Evolutionary conservation across 2,113 vertebrate species (phyloP), one percentile per base, ranked within the genome.

Genomic region (Pollimyrus isidori): DNA sequence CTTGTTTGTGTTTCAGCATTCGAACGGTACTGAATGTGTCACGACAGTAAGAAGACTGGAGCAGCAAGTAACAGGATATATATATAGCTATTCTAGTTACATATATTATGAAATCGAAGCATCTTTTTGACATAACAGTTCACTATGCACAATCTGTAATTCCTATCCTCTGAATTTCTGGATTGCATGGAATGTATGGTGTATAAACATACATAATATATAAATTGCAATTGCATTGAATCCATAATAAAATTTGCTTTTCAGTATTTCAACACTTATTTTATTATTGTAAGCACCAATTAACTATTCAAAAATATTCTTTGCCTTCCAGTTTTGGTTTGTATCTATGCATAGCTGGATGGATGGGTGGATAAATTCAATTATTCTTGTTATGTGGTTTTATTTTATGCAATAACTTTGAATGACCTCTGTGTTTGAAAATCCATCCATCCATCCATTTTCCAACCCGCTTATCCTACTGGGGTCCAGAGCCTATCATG

Each of bases 1-100:
- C 11, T 89, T 91, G 10, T 90, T 93, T 89, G 92, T 53, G 90
- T 91, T 93, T 58, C 94, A 99, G 98, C 93, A 97, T 99, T 94
- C 96, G 97, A 91, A 95, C 95, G 3, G 95, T 98, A 87, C 90
- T 99, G 52, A 97, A 94, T 73, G 35, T 97, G 90, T 96, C 94
- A 92, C 91, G 91, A 62, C 90, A 94, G 21, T 95, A 89, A 94
- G 19, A 56, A 19, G 76, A 45, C 17, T 4, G 82, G 23, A 84
- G 82, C 42, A 23, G 19, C 73, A 39, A 19, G 4, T 19, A 19
- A 76, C 73, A 4, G 35, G 3, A 35, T 19, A 76, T 76, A 76
- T 73, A 76, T 73, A 73, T 35, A 39, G 5, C 26, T 76, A 7
- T 42, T 76, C 35, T 76, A 76, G 6, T 39, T 15, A 17, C 35